Evolutionary conservation across 2,113 vertebrate genomes (phyloP), one percentile per base, ranked within the genome.

Genomic region (Bos javanicus): DNA sequence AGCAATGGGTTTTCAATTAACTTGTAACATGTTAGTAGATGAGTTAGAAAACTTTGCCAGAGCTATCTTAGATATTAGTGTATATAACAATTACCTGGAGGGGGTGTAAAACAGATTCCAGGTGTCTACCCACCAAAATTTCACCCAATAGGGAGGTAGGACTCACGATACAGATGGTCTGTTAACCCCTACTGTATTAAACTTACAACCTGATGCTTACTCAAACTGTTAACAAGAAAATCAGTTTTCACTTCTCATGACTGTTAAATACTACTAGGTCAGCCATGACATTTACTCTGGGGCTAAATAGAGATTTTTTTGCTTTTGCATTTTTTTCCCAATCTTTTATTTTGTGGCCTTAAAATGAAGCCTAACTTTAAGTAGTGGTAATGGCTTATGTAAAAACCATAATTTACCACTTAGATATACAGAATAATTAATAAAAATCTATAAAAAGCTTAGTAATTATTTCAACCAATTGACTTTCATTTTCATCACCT

Each of bases 391-490:
- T 76, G 16, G 33, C 7, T 90, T 7, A 88, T 90, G 21, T 21
- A 67, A 78, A 76, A 83, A 36, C 30, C 12, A 81, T 5, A 83
- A 93, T 10, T 14, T 88, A 60, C 33, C 23, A 88, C 54, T 60
- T 82, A 82, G 11, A 94, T 74, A 57, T 33, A 60, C 2, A 43
- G 43, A 39, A 25, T 50, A 91, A 97, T 39, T 26, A 67, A 71
- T 56, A 25, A 17, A 90, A 71, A 87, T 56, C 2, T 80, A 83
- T 88, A 81, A 60, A 78, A 94, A 80, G 17, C 19, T 26, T 2
- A 67, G 5, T 80, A 19, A 87, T 39, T 60, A 91, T 59, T 92
- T 95, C 11, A 80, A n/a, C 71, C 84, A 71, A 56, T 91, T 71
- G 4, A 7, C 33, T 90, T 6, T 16, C n/a, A n/a, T 76, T 92